Evolutionary conservation across 2,888 invertebrate species (phyloP), one percentile per base, ranked within the genome.

Genomic region (Plutella xylostella): DNA sequence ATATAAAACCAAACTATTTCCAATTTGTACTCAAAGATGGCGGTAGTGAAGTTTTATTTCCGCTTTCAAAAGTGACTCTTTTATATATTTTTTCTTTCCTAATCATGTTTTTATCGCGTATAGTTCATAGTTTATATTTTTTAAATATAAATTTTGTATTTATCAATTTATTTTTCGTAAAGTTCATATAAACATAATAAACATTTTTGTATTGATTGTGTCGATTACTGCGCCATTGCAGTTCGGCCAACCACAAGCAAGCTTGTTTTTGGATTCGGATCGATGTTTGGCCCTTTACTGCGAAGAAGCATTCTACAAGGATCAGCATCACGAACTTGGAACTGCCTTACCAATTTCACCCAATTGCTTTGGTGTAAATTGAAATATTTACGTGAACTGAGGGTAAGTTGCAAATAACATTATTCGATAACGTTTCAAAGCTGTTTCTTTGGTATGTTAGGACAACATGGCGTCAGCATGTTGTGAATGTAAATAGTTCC

Each of bases 271-370:
- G 69, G 70, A 84, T 79, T 86, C 85, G 87, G 87, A 88, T 88
- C 88, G 87, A 88, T 88, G 88, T 88, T 88, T 79, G 87, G 87
- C 77, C 86, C 87, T 80, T 80, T 87, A 77, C 70, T 87, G 77
- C 85, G 82, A 83, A 85, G 86, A 84, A 84, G 85, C 75, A 78
- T 88, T 76, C 79, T 89, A 84, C 88, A 88, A 85, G 88, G 86
- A 76, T 88, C 89, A 70, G 89, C 88, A 65, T 80, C 86, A 61
- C 86, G 87, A 76, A 89, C 89, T 86, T 89, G 89, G 89, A 88
- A 88, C 82, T 87, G 86, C 69, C 71, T 88, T 63, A 76, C 85
- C 59, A 85, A 85, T 76, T 84, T 88, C 59, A 86, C 87, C 58
- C 85, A 85, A 72, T 71, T 78, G 56, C 70, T 88, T 72, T 88